Evolutionary conservation across 2,888 invertebrate genomes (phyloP).

Genomic region (Schizaphis graminum): DNA sequence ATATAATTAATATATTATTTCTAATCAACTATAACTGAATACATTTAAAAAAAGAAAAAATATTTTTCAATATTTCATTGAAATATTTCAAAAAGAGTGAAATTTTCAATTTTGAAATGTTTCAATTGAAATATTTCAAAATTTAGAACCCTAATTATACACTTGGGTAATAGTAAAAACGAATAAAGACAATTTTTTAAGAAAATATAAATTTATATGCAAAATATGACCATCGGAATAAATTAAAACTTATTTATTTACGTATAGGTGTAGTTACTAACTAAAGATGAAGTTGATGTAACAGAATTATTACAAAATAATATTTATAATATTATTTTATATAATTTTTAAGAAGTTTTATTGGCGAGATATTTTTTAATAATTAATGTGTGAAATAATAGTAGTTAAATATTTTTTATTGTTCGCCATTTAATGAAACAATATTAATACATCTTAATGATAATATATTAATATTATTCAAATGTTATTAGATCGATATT

Average conservation of each 20-base stretch:
- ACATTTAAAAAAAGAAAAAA: too few relatives aligned
- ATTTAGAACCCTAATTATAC: too few relatives aligned
- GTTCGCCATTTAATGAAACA: not conserved
- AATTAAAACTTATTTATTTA: not conserved
- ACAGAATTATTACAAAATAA: not conserved
- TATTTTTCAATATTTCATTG: too few relatives aligned
- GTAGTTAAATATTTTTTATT: not conserved
- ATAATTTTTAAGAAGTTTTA: not conserved
- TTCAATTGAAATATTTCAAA: too few relatives aligned
- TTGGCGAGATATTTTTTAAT: not conserved
- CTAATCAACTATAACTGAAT: too few relatives aligned
- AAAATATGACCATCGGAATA: not conserved
- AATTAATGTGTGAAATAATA: not conserved
- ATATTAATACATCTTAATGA: not conserved
- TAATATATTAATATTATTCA: not conserved
- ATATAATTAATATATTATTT: too few relatives aligned
- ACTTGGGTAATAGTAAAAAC: not conserved
- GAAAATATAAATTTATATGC: not conserved
- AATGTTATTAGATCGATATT: not conserved
- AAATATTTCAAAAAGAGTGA: too few relatives aligned
- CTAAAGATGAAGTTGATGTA: not conserved
- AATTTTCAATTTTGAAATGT: too few relatives aligned
- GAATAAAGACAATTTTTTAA: not conserved
- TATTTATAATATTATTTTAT: not conserved
- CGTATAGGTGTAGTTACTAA: not conserved